Conservation (phyloP, 2,888 invertebrate species). For the Tipula lateralis region DNA sequence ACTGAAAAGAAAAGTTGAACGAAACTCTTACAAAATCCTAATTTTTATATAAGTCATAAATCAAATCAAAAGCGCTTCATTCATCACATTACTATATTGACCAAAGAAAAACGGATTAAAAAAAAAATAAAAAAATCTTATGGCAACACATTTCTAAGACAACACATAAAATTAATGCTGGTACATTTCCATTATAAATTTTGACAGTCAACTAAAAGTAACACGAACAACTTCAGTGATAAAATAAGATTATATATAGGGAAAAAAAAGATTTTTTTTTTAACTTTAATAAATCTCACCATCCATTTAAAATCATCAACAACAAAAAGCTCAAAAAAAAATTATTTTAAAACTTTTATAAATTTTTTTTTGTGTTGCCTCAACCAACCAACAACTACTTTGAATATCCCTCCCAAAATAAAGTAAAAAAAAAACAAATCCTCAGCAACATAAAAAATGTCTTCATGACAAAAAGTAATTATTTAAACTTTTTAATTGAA, state of each 20-base stretch:
- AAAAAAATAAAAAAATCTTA: not conserved
- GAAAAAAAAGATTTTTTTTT: not conserved
- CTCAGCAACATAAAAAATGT: not conserved
- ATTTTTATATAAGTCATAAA: not conserved
- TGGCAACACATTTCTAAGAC: conserved; percentile 1
- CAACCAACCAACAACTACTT: not conserved
- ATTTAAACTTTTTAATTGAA: conserved; percentile 24
- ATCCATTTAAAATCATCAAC: not conserved
- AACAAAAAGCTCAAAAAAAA: conserved; percentile 12
- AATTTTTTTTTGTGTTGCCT: not conserved
- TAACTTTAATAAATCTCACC: conserved; percentile 24
- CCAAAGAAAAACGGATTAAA: not conserved
- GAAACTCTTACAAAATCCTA: not conserved
- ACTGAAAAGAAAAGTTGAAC: not conserved
- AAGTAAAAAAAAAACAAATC: not conserved
- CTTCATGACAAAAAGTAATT: conserved; percentile 19
- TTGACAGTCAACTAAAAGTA: not conserved
- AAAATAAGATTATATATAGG: not conserved
- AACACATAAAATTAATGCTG: not conserved
- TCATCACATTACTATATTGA: not conserved
- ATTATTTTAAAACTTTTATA: not conserved
- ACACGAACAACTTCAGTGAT: conserved; percentile 2
- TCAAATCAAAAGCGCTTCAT: not conserved
- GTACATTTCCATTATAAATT: not conserved
- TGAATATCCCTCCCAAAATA: not conserved